phyloP scores from a whole-genome alignment of 2,888 invertebrate species.

The Ochropleura plecta region DNA sequence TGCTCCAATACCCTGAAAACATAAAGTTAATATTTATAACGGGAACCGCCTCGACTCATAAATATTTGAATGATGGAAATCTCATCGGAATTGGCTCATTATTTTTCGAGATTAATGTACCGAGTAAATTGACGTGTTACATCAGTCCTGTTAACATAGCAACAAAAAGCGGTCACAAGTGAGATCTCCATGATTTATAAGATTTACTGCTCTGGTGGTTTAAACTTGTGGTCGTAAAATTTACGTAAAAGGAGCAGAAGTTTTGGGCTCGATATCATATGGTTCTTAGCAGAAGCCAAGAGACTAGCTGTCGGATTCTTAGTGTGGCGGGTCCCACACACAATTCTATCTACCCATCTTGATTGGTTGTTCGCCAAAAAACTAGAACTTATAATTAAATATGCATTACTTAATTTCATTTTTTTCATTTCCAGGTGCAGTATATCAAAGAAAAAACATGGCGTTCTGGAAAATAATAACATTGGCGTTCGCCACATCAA shows the following conservation, averaged over 20 bases:
- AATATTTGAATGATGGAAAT: slow-evolving; percentile 49
- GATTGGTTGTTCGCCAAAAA: not conserved
- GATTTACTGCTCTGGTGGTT: not conserved
- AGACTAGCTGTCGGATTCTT: no score
- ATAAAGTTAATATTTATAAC: slow-evolving; percentile 57
- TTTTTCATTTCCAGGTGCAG: slow-evolving; percentile 75
- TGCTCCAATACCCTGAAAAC: slow-evolving; percentile 32
- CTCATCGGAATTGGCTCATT: slow-evolving; percentile 39
- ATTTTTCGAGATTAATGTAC: slow-evolving; percentile 34
- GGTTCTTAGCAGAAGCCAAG: not conserved
- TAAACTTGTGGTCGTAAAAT: not conserved
- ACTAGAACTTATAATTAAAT: not conserved
- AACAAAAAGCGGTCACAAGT: not conserved
- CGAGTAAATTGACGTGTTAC: not conserved
- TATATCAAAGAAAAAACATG: slow-evolving; percentile 69
- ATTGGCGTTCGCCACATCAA: slow-evolving; percentile 71
- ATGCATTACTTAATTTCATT: slow-evolving; percentile 36
- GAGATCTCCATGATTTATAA: not conserved
- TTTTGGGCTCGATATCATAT: not conserved
- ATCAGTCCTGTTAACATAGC: not conserved
- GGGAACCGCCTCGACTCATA: slow-evolving; percentile 35
- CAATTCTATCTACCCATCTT: no score
- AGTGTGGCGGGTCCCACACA: not conserved
- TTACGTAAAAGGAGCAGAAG: not conserved
- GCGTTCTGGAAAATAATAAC: slow-evolving; percentile 76